A percentile compares a stretch with the other conserved stretches of the same genome.
Evolutionary conservation across 1,140 invertebrate species (phyloP).

Genomic region (Neotoxoptera formosana): DNA sequence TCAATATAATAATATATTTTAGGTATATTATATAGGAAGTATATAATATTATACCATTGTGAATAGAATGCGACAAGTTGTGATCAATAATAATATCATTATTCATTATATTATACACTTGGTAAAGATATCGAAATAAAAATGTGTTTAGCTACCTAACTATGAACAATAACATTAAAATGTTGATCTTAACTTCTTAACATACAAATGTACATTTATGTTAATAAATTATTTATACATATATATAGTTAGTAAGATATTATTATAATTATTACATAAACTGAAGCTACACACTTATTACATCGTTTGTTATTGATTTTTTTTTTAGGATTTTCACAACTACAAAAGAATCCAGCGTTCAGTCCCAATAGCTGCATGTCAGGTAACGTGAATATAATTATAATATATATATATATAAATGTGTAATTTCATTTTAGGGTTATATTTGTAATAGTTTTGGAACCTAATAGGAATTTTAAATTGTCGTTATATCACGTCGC

Average conservation of each 20-base stretch:
- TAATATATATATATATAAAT: neutral
- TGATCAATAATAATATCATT: neutral
- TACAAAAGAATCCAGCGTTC: slow-evolving; percentile 52
- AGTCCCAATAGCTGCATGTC: slow-evolving; percentile 55
- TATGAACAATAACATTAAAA: neutral
- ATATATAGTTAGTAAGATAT: neutral
- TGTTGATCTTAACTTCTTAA: neutral
- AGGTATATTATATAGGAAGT: neutral
- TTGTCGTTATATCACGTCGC: neutral
- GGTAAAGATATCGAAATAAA: neutral
- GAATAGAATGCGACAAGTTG: neutral
- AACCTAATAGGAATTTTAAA: neutral
- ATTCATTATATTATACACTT: too few species aligned
- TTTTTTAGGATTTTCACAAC: slow-evolving; percentile 54
- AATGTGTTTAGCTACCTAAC: too few species aligned
- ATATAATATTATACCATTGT: neutral
- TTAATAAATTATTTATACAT: neutral
- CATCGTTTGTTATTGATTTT: neutral
- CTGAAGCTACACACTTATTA: neutral
- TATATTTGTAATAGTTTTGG: neutral
- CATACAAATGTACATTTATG: neutral
- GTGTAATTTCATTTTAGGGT: neutral
- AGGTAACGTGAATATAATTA: slow-evolving; percentile 26
- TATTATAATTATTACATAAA: neutral
- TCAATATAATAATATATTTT: neutral